Evolutionary conservation across 2,888 invertebrate species (phyloP).

Genomic region (Drosophila lutescens): DNA sequence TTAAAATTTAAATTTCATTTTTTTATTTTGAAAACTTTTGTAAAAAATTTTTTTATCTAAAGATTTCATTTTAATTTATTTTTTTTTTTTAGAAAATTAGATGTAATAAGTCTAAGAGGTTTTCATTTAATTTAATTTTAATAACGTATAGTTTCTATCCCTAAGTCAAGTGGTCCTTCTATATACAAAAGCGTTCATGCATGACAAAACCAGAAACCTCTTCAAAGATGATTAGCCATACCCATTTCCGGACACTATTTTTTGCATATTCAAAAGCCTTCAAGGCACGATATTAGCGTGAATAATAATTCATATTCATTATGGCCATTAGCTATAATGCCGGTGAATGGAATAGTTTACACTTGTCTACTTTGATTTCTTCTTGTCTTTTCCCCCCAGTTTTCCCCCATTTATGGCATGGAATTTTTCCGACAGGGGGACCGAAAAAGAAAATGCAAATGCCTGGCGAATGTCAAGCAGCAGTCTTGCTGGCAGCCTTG

Average conservation of each 20-base stretch:
- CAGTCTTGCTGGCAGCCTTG: conserved; percentile 34
- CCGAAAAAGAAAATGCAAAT: conserved; percentile 40
- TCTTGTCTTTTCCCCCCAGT: conserved; percentile 17
- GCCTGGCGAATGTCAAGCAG: conserved; percentile 30
- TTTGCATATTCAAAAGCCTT: conserved; percentile 45
- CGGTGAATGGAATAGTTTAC: conserved; percentile 46
- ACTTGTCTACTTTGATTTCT: conserved; percentile 24
- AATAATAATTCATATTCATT: conserved; percentile 47
- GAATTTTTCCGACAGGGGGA: conserved; percentile 14
- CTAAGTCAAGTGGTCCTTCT: background rate
- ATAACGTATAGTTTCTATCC: no score
- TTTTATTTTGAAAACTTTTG: no score
- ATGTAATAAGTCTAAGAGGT: no score
- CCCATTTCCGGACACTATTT: conserved; percentile 45
- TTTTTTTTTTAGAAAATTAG: no score
- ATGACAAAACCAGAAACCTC: conserved; percentile 6
- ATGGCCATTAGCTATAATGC: conserved; percentile 45
- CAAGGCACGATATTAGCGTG: conserved; percentile 21
- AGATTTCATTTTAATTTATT: no score
- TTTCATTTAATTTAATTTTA: no score
- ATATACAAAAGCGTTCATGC: background rate
- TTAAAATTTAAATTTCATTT: no score
- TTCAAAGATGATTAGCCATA: conserved; percentile 6
- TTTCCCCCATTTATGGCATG: conserved; percentile 24
- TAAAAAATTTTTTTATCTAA: no score